Evolutionary conservation across 2,797 vertebrate genomes (phyloP), one percentile per base, ranked within the genome.

Genomic region (Dendrocincla fuliginosa): DNA sequence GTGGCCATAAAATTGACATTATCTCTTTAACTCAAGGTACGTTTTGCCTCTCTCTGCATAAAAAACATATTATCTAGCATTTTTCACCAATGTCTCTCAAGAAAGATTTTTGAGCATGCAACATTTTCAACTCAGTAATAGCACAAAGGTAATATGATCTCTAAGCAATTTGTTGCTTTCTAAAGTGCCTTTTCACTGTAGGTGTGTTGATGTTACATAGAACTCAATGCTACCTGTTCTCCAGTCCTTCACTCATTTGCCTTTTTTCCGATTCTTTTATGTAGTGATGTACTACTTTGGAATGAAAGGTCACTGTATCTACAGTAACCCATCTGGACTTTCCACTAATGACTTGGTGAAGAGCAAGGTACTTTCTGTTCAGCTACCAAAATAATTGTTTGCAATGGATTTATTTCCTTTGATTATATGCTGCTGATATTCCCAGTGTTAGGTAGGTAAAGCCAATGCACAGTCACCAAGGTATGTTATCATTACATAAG

Each of bases 351-450:
- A 56, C 67, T 12, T 79, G 47, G n/a, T 76, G 70, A 84, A 95
- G 81, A 96, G 68, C 1, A 12, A 85, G 82, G 52, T 53, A 55
- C 87, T 97, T 96, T 87, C 55, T 56, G 30, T 89, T 95, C 84
- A 94, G 39, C 63, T 92, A 59, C 44, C 16, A 69, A 57, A 95
- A 87, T 78, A 56, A 32, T 33, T 47, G 16, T 80, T 96, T 94
- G 80, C 47, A 75, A 55, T 86, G 16, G 56, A 70, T 96, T 95
- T 94, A 63, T 81, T 87, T 93, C 30, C 28, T 47, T 57, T 67
- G 18, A 60, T 57, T 74, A 81, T 46, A 16, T 53, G 49, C 28
- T n/a, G 41, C 37, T 37, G 27, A 78, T 68, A 71, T 20, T 60
- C 23, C 41, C 14, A 9, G 77, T 68, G 68, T 65, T 73, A 73